A percentile compares a stretch with the other conserved stretches of the same genome.
Evolutionary conservation across 2,888 invertebrate genomes (phyloP).

Genomic region (Amblyjoppa fuscipennis): DNA sequence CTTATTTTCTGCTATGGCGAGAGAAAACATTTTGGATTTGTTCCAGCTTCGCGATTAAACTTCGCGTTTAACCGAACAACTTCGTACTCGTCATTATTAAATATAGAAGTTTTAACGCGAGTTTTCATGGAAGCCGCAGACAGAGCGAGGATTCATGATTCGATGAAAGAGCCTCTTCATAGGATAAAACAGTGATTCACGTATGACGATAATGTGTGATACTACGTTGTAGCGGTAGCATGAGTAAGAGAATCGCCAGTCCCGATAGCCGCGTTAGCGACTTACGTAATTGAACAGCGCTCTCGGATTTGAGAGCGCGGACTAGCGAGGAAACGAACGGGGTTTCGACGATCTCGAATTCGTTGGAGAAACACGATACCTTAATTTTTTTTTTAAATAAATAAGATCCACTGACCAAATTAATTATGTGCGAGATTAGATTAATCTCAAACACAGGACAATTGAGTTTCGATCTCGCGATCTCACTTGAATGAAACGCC

Average conservation of each 20-base stretch:
- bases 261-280: conserved; percentile 21
- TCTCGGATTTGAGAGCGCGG: background rate
- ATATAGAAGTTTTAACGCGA: background rate
- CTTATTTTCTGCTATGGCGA: background rate
- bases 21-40: background rate
- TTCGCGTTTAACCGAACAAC: background rate
- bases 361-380: conserved; percentile 51
- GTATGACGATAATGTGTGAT: conserved; percentile 52
- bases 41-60: background rate
- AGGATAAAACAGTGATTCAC: conserved; percentile 75
- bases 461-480: background rate
- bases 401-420: background rate
- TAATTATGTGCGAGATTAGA: background rate
- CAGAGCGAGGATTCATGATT: conserved; percentile 45
- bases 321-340: conserved; percentile 33
- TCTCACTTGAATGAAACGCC: background rate
- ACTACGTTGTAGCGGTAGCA: conserved; percentile 20
- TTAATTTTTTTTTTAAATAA: conserved; percentile 1
- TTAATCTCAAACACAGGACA: background rate
- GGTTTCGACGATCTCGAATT: conserved; percentile 48
- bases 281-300: conserved; percentile 54
- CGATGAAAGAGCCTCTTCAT: conserved; percentile 71
- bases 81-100: background rate
- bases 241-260: conserved; percentile 32
- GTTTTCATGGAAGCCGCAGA: conserved; percentile 7